Conservation (phyloP, 2,113 vertebrate genomes). For the Microcebus jonahi region DNA sequence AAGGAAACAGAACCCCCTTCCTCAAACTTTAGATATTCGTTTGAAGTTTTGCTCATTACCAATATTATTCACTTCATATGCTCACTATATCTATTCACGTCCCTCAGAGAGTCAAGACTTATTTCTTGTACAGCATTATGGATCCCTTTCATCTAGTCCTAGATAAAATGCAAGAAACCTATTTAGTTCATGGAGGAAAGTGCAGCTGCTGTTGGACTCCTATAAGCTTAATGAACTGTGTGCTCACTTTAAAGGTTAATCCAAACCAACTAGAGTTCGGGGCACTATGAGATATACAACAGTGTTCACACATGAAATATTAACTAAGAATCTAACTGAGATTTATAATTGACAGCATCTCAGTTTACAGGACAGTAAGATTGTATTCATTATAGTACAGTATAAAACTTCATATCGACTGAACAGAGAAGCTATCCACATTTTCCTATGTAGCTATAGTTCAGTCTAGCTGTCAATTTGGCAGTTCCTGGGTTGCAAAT, state of each 20-base stretch:
- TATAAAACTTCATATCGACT: slow-evolving; percentile 25
- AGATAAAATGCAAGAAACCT: slow-evolving; percentile 68
- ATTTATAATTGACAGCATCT: slow-evolving; percentile 50
- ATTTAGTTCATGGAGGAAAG: slow-evolving; percentile 53
- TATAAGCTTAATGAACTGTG: slow-evolving; percentile 53
- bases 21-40: slow-evolving; percentile 51
- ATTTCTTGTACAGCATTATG: slow-evolving; percentile 47
- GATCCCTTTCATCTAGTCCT: slow-evolving; percentile 68
- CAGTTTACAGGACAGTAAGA: slow-evolving; percentile 7
- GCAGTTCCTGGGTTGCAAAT: slow-evolving; percentile 42
- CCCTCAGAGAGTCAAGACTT: slow-evolving; percentile 59
- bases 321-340: slow-evolving; percentile 27
- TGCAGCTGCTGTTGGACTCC: background rate
- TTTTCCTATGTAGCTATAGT: background rate
- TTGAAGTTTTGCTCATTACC: slow-evolving; percentile 71
- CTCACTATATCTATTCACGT: slow-evolving; percentile 36
- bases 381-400: slow-evolving; percentile 27
- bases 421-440: background rate
- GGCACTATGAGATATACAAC: background rate
- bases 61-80: slow-evolving; percentile 57
- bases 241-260: slow-evolving; percentile 53
- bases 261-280: background rate
- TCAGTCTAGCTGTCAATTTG: slow-evolving; percentile 58
- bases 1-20: slow-evolving; percentile 6
- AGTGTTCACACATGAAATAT: slow-evolving; percentile 32